These are phyloP conservation scores for Varanus komodoensis DNA, from an alignment of 2,113 vertebrate genomes.

Conservation along the genomic window DNA sequence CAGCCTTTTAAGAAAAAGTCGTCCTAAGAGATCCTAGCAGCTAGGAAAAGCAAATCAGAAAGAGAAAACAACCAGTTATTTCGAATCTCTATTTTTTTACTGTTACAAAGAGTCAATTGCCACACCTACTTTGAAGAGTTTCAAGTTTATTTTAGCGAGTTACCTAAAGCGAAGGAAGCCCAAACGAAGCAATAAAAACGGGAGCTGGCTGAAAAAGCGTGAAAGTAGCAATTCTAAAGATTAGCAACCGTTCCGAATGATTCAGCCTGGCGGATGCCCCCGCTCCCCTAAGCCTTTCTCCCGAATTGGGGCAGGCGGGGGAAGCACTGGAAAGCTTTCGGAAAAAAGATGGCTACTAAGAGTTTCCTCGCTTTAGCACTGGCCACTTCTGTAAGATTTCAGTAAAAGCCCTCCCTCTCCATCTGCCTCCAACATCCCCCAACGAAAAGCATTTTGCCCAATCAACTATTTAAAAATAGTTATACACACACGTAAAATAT, in stretches of 20 bases:
- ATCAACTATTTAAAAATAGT: not conserved
- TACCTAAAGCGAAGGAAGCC: not conserved
- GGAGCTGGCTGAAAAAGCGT: no score
- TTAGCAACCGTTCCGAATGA: not conserved
- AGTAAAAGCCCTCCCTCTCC: not conserved
- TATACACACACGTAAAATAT: not conserved
- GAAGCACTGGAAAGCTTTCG: no score
- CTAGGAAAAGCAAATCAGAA: no score
- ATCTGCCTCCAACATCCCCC: not conserved
- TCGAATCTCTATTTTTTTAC: no score
- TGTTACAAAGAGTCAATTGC: not conserved
- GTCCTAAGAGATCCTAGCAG: no score
- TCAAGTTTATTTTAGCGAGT: not conserved
- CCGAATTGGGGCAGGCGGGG: no score
- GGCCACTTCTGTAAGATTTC: not conserved
- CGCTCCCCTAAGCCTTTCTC: no score
- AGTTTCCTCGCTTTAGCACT: not conserved
- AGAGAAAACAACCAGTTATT: no score
- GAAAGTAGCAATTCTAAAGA: not conserved
- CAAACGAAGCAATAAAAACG: not conserved
- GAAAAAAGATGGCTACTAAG: not conserved
- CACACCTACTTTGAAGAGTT: not conserved
- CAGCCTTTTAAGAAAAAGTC: no score
- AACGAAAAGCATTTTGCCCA: not conserved
- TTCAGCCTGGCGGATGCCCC: not conserved